Percentiles rank a stretch among this genome's conserved stretches.
These are phyloP conservation scores for Cichlasoma orientale DNA, from an alignment of 2,797 vertebrate species.

Conservation along the genomic window DNA sequence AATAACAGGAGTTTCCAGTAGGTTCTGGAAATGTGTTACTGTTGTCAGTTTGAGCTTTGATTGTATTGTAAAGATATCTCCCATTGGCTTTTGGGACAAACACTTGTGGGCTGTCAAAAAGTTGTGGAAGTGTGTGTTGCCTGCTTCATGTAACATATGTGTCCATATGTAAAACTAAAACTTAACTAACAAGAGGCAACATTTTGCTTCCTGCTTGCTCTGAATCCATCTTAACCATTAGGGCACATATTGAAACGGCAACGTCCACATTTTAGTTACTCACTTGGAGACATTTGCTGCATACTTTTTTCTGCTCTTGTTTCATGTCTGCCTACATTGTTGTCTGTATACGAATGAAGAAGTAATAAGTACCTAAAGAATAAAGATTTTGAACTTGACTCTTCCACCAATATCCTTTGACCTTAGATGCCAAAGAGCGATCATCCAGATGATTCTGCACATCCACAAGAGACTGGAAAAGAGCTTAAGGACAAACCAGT, in stretches of 20 bases:
- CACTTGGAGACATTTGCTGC: neutral
- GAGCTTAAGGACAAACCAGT: constrained; percentile 47
- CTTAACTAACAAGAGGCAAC: neutral
- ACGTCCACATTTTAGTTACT: neutral
- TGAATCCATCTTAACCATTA: neutral
- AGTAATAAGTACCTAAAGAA: no score
- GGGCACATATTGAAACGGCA: neutral
- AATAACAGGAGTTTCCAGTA: neutral
- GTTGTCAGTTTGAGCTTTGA: neutral
- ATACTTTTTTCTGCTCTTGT: neutral
- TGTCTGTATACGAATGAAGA: no score
- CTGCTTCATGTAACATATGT: no score
- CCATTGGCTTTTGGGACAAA: neutral
- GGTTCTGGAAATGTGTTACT: neutral
- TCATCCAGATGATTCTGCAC: neutral
- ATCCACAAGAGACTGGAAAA: neutral
- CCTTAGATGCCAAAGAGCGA: constrained; percentile 36
- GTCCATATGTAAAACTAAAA: no score
- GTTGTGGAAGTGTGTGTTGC: no score
- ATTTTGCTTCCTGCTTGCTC: neutral
- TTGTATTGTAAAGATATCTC: neutral
- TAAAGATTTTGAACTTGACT: neutral
- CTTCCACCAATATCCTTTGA: neutral
- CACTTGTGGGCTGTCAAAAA: neutral
- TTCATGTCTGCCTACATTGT: no score